A percentile compares a stretch with the other conserved stretches of the same genome.
phyloP scores from a whole-genome alignment of 2,113 vertebrate species.

The Abramis brama region DNA sequence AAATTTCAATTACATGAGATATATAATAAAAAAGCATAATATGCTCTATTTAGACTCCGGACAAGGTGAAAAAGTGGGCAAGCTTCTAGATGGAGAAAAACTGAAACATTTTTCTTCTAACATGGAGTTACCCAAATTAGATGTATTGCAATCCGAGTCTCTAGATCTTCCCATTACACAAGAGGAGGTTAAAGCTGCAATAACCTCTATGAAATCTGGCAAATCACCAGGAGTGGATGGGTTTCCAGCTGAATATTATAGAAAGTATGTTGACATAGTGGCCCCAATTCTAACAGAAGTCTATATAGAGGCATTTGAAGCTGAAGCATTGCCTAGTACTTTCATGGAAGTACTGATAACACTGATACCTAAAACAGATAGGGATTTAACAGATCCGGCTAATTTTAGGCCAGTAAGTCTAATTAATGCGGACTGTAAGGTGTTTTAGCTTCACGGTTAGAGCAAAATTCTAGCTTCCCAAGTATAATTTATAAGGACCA shows the following conservation, averaged over 20 bases:
- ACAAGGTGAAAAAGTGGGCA: neutral
- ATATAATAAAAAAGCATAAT: no score
- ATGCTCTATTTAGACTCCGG: no score
- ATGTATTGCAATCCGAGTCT: neutral
- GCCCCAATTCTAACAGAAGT: neutral
- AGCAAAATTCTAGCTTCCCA: neutral
- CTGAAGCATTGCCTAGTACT: neutral
- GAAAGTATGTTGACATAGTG: neutral
- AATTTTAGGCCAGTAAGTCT: slow-evolving; percentile 10
- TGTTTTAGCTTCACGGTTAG: neutral
- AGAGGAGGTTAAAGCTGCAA: neutral
- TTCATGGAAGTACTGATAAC: slow-evolving; percentile 9
- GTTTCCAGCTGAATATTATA: neutral
- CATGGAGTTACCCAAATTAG: neutral
- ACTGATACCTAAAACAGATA: neutral
- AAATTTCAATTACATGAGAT: no score
- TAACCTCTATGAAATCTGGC: neutral
- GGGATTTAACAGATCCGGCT: neutral
- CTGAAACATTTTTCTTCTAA: neutral
- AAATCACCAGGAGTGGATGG: neutral
- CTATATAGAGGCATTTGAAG: neutral
- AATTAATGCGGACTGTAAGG: slow-evolving; percentile 23
- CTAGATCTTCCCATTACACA: neutral
- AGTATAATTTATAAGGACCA: neutral
- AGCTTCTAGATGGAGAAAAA: neutral